Percentiles rank a stretch among this genome's conserved stretches.
These are phyloP conservation scores for Goniozus legneri DNA, from an alignment of 1,140 invertebrate genomes.

Conservation along the genomic window DNA sequence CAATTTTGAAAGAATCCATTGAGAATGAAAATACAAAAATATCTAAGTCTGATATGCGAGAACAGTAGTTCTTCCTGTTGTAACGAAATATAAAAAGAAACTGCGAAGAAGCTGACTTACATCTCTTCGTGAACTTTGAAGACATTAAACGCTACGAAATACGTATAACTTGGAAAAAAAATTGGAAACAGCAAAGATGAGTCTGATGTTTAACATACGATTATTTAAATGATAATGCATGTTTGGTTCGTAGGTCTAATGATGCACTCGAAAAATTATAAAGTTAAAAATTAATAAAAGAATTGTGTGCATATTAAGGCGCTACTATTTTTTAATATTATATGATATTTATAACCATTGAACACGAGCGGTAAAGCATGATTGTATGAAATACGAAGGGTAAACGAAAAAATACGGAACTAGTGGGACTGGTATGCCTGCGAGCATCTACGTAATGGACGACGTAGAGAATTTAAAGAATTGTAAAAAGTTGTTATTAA, in stretches of 20 bases:
- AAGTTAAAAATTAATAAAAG: no score
- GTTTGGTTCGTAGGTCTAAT: no score
- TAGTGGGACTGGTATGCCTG: conserved; percentile 17
- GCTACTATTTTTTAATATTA: conserved; percentile 37
- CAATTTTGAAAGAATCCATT: conserved; percentile 23
- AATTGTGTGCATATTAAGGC: conserved; percentile 35
- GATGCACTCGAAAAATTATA: no score
- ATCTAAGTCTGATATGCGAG: conserved; percentile 32
- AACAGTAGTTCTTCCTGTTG: conserved; percentile 32
- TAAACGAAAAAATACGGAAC: conserved; percentile 11
- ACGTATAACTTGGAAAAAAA: conserved; percentile 13
- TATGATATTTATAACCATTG: conserved; percentile 34
- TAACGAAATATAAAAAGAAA: conserved; percentile 31
- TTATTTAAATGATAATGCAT: no score
- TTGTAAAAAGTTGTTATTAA: conserved; percentile 33
- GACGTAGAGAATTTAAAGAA: conserved; percentile 18
- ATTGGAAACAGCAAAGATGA: conserved; percentile 8
- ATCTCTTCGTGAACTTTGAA: conserved; percentile 29
- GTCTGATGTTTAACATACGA: no score
- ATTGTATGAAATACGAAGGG: no score
- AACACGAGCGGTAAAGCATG: no score
- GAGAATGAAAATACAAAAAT: conserved; percentile 19
- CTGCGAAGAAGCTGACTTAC: conserved; percentile 40
- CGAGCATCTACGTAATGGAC: conserved; percentile 18
- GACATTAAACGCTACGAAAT: conserved; percentile 22